Evolutionary conservation across 2,888 invertebrate genomes (phyloP), one percentile per base, ranked within the genome.

Genomic region (Caenorhabditis drosophilae): DNA sequence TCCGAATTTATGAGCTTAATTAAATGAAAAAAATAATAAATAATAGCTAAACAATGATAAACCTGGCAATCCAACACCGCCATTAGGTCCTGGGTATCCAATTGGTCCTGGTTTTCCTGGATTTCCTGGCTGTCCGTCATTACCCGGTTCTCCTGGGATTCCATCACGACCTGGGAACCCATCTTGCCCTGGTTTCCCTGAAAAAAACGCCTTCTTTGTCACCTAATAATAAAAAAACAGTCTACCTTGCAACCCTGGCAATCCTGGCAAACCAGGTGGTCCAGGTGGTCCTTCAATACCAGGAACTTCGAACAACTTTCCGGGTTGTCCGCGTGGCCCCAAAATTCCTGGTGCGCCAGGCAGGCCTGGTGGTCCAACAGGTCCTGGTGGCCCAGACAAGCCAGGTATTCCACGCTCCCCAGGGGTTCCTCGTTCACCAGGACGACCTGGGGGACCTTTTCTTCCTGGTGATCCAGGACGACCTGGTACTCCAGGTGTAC

Each of bases 401-500:
- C 70, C 72, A 16, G 58, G 51, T 1, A 35, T 36, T 26, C 69
- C 70, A n/a, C 48, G 53, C n/a, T 68, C 64, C 48, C 72, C 75
- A 20, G 78, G 56, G 11, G 67, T 31, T 20, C 77, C 75, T 15
- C 67, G 67, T 2, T 58, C 54, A 38, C 73, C 73, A 47, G 70
- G 67, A 27, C 62, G 20, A 48, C 74, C 74, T 31, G 68, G 63
- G 20, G 73, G 48, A 40, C 74, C 75, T 38, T 63, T 62, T 18
- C 71, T 54, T 41, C 77, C 77, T 41, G 59, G 57, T n/a, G 60
- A 52, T 44, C 79, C 79, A 16, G 71, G 67, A 1, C 76, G 68
- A 50, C 79, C 79, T n/a, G 74, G 64, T 12, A 70, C 60, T 15
- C 68, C 79, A 27, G 73, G 75, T 4, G 77, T 68, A 44, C 79